Conservation (phyloP, 2,797 vertebrate genomes). For the Sebastiscus tertius region DNA sequence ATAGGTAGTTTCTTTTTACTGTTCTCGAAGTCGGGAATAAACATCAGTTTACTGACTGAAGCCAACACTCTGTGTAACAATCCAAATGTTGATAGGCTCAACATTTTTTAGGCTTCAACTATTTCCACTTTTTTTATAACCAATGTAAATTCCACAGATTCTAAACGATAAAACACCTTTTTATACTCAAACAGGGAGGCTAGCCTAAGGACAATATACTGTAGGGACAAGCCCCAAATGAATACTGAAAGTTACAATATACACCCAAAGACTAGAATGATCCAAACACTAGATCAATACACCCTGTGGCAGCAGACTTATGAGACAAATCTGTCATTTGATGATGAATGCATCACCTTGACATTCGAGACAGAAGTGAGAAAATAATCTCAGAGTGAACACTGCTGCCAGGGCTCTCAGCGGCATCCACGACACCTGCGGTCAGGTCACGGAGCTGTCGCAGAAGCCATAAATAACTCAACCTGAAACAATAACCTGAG, state of each 20-base stretch:
- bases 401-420: constrained; percentile 10
- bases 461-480: constrained; percentile 60
- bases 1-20: not conserved
- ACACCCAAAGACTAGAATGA: constrained; percentile 26
- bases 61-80: not conserved
- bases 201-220: not conserved
- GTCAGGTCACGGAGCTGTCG: constrained; percentile 13
- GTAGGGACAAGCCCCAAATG: not conserved
- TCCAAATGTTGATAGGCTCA: not conserved
- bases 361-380: constrained; percentile 19
- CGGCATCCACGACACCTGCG: constrained; percentile 31
- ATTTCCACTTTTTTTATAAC: no score
- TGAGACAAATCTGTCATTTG: constrained; percentile 47
- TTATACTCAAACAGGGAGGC: not conserved
- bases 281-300: constrained; percentile 60
- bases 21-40: not conserved
- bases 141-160: not conserved
- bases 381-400: constrained; percentile 27
- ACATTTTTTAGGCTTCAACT: not conserved
- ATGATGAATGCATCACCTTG: constrained; percentile 53
- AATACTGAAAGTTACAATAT: constrained; percentile 25
- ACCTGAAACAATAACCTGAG: constrained; percentile 59
- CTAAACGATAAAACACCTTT: not conserved
- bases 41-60: not conserved
- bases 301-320: constrained; percentile 27